These are phyloP conservation scores for Neodon shergylaensis DNA, from an alignment of 2,113 vertebrate genomes.

Conservation along the genomic window DNA sequence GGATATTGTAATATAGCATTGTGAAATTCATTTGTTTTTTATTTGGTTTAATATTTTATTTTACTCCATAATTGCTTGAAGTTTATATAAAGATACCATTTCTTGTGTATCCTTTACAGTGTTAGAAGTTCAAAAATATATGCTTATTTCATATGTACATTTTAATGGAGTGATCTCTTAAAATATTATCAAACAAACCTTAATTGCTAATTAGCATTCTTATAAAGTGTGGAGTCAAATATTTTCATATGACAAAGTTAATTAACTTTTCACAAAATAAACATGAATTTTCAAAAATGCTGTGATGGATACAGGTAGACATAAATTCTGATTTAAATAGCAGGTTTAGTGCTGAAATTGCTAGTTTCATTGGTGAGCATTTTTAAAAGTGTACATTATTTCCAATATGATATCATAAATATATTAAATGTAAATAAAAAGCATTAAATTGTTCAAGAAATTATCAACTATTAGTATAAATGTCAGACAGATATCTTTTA, in stretches of 20 bases:
- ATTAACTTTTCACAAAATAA: constrained; percentile 21
- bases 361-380: background rate
- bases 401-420: background rate
- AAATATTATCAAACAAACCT: constrained; percentile 22
- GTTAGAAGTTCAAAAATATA: constrained; percentile 9
- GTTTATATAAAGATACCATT: background rate
- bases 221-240: constrained; percentile 38
- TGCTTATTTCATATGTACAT: background rate
- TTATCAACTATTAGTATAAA: background rate
- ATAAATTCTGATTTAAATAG: background rate
- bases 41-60: background rate
- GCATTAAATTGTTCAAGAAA: background rate
- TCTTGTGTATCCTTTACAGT: background rate
- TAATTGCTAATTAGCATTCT: constrained; percentile 38
- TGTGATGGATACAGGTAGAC: background rate
- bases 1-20: background rate
- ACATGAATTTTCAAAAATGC: background rate
- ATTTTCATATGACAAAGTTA: constrained; percentile 12
- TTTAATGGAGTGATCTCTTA: constrained; percentile 19
- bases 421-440: background rate
- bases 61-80: background rate
- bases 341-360: background rate
- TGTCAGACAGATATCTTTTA: background rate
- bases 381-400: background rate
- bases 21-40: background rate